Evolutionary conservation across 35 echinoderm and acorn worm species (phyloP).

Genomic region (Stichopus chloronotus): DNA sequence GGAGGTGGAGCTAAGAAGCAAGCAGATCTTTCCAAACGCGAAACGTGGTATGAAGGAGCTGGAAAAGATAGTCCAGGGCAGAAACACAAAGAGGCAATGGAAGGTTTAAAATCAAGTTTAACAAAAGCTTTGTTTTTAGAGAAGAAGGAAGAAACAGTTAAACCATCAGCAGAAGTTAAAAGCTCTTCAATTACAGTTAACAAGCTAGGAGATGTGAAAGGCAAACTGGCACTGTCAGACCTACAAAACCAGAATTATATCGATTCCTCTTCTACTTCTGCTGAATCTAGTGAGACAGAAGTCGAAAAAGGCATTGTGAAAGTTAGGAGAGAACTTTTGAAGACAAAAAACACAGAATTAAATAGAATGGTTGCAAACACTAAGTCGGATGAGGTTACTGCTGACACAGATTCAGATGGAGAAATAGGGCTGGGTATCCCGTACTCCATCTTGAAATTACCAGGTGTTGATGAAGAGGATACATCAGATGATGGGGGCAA

Average conservation of each 20-base stretch:
- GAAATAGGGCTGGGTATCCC: slow-evolving; percentile 56
- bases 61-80: not conserved
- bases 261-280: slow-evolving; percentile 21
- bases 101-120: slow-evolving; percentile 40
- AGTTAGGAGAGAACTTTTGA: slow-evolving; percentile 10
- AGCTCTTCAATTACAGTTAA: not conserved
- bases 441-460: slow-evolving; percentile 40
- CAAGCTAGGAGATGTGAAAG: not conserved
- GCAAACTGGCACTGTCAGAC: slow-evolving; percentile 24
- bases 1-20: slow-evolving; percentile 35
- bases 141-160: slow-evolving; percentile 25
- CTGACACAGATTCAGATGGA: slow-evolving; percentile 48
- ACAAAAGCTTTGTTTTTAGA: slow-evolving; percentile 40
- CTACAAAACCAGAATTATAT: slow-evolving; percentile 58
- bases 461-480: slow-evolving; percentile 28
- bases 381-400: not conserved
- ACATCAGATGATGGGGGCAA: not conserved
- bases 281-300: slow-evolving; percentile 18
- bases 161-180: not conserved
- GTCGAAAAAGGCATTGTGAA: slow-evolving; percentile 25
- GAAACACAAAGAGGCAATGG: slow-evolving; percentile 54
- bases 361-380: slow-evolving; percentile 13
- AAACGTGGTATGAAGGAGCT: not conserved
- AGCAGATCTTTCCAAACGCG: not conserved
- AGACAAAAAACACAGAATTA: not conserved